phyloP scores from a whole-genome alignment of 64 coral and sea anemone genomes.

The Montipora efflorescens region DNA sequence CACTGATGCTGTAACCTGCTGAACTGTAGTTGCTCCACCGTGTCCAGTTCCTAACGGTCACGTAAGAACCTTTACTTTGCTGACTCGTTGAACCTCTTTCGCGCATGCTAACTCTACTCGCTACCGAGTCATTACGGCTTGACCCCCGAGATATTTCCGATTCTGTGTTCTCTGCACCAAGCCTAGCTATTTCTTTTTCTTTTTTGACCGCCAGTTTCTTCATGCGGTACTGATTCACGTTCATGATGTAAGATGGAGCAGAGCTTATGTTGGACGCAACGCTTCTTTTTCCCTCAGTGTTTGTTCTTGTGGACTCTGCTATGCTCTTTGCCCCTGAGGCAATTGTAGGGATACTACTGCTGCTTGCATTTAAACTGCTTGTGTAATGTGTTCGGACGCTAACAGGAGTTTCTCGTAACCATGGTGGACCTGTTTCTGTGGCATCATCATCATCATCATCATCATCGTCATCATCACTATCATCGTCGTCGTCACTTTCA shows the following conservation, averaged over 20 bases:
- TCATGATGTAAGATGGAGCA: conserved; percentile 44
- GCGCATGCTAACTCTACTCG: conserved; percentile 1
- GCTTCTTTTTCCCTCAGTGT: conserved; percentile 12
- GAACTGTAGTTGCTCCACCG: conserved; percentile 58
- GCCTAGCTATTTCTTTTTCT: conserved; percentile 15
- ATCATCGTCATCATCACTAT: not conserved
- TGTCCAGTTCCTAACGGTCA: conserved; percentile 60
- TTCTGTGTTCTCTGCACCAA: not conserved
- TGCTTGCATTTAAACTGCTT: conserved; percentile 52
- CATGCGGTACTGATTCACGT: conserved; percentile 35
- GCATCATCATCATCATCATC: not conserved
- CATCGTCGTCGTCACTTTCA: not conserved
- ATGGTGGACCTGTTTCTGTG: not conserved
- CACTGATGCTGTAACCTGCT: conserved; percentile 69
- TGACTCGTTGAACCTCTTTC: conserved; percentile 30
- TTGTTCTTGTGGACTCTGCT: not conserved
- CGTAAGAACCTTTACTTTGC: conserved; percentile 51
- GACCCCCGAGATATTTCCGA: conserved; percentile 22
- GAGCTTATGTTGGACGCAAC: conserved; percentile 20
- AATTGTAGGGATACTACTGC: conserved; percentile 70
- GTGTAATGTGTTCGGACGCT: conserved; percentile 27
- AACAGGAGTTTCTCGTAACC: not conserved
- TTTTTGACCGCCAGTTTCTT: conserved; percentile 41
- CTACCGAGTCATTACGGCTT: not conserved
- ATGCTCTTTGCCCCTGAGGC: conserved; percentile 25